phyloP scores from a whole-genome alignment of 37 sponge, comb jelly and placozoan species.

The Haliclona indistincta region DNA sequence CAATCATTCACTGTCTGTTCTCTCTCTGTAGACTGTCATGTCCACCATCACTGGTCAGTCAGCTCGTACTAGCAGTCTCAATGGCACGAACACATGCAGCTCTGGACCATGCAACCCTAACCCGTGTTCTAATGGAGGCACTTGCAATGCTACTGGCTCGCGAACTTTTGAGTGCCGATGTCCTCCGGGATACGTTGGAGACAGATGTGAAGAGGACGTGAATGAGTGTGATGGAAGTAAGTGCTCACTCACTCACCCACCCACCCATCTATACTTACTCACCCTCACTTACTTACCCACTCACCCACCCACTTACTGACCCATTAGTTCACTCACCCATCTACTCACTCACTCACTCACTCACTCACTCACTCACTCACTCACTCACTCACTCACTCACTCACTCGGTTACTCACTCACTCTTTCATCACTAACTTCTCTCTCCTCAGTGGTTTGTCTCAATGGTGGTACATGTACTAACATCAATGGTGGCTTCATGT shows the following conservation, averaged over 20 bases:
- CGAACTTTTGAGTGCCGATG: slow-evolving; percentile 66
- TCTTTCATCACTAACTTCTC: too few species aligned
- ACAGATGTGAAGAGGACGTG: neutral
- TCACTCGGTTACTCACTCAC: too few species aligned
- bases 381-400: too few species aligned
- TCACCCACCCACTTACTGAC: too few species aligned
- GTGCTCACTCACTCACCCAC: too few species aligned
- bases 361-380: too few species aligned
- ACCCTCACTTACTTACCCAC: too few species aligned
- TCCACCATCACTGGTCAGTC: slow-evolving; percentile 29
- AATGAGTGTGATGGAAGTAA: slow-evolving; percentile 13
- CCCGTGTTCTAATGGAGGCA: slow-evolving; percentile 67
- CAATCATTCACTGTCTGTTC: neutral
- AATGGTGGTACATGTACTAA: slow-evolving; percentile 10
- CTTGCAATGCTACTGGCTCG: slow-evolving; percentile 38
- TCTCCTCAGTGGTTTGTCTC: neutral
- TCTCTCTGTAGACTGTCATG: slow-evolving; percentile 23
- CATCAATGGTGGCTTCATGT: neutral
- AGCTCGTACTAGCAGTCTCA: slow-evolving; percentile 6
- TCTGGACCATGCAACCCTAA: slow-evolving; percentile 60
- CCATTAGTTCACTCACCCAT: too few species aligned
- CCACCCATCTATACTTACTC: too few species aligned
- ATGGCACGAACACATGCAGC: slow-evolving; percentile 36
- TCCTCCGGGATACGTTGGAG: slow-evolving; percentile 35
- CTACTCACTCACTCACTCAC: too few species aligned